Conservation (phyloP, 1,140 invertebrate genomes). For the Mactra quadrangularis region DNA sequence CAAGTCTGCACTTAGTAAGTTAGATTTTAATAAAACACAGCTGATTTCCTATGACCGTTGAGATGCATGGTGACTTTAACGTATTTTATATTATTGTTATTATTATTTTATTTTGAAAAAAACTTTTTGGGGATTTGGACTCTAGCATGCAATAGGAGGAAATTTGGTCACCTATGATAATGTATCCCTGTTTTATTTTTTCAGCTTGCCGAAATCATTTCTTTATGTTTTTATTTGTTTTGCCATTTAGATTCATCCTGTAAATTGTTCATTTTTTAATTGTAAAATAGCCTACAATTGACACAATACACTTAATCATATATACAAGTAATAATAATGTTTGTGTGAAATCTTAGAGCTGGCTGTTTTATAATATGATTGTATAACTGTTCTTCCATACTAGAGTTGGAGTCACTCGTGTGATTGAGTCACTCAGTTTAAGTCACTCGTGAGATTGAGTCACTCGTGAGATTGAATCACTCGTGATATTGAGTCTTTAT, state of each 20-base stretch:
- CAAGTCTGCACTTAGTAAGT: too few relatives aligned
- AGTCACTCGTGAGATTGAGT: too few relatives aligned
- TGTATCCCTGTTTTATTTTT: slow-evolving; percentile 13
- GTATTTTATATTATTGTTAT: background rate
- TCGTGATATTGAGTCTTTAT: too few relatives aligned
- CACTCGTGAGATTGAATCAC: too few relatives aligned
- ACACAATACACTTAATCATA: too few relatives aligned
- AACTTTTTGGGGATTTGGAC: slow-evolving; percentile 33
- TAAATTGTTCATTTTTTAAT: background rate
- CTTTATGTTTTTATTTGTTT: background rate
- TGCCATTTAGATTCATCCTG: slow-evolving; percentile 4
- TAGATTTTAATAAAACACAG: background rate
- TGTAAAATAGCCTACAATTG: too few relatives aligned
- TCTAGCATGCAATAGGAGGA: slow-evolving; percentile 33
- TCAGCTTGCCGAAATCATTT: slow-evolving; percentile 35
- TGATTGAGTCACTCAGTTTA: too few relatives aligned
- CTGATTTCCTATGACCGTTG: background rate
- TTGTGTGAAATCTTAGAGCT: too few relatives aligned
- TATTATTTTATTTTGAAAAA: background rate
- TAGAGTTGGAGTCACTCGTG: too few relatives aligned
- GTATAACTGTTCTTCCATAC: too few relatives aligned
- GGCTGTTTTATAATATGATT: too few relatives aligned
- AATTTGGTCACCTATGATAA: background rate
- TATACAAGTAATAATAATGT: too few relatives aligned
- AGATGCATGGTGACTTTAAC: background rate